Conservation (phyloP, 2,797 vertebrate genomes). For the Psittacula echo region DNA sequence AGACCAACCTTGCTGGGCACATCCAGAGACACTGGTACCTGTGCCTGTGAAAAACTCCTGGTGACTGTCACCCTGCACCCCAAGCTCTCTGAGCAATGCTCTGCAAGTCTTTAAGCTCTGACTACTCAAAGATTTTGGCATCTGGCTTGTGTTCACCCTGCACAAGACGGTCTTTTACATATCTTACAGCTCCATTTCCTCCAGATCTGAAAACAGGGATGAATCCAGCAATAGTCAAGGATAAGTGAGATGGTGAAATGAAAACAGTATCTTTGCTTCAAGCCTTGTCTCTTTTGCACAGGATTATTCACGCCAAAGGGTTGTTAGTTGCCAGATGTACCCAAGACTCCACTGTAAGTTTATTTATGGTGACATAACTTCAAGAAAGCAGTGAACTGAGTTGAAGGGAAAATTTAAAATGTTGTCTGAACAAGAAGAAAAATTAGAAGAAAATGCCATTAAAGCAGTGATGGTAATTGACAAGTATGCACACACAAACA, state of each 20-base stretch:
- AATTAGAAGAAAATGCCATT: not conserved
- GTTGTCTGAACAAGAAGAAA: not conserved
- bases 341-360: not conserved
- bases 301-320: not conserved
- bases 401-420: not conserved
- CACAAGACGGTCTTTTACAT: not conserved
- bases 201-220: not conserved
- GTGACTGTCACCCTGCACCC: fast-evolving
- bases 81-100: not conserved
- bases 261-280: constrained; percentile 27
- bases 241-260: constrained; percentile 16
- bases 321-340: constrained; percentile 24
- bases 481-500: not conserved
- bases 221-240: not conserved
- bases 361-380: not conserved
- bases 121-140: not conserved
- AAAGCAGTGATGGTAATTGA: not conserved
- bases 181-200: not conserved
- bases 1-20: not conserved
- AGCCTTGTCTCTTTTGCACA: not conserved
- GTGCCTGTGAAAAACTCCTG: not conserved
- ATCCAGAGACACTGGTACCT: not conserved
- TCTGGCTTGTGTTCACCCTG: fast-evolving
- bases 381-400: not conserved
- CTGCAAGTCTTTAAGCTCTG: not conserved